Evolutionary conservation across 2,797 vertebrate species (phyloP).

Genomic region (Psittacula derbiana): DNA sequence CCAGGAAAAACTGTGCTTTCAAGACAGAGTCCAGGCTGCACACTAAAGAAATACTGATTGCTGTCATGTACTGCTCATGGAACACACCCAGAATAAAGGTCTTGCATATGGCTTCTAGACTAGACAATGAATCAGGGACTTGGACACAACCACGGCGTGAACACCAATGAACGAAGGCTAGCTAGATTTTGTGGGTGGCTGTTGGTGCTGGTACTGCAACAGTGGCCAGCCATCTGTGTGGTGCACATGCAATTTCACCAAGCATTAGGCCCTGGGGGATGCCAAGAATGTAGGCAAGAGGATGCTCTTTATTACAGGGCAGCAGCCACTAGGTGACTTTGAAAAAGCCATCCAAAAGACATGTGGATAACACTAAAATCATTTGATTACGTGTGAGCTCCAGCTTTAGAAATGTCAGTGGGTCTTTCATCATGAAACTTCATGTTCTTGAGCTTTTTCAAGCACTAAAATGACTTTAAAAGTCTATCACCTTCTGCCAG

Average conservation of each 20-base stretch:
- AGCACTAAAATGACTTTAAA: neutral
- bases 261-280: neutral
- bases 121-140: neutral
- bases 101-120: neutral
- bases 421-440: neutral
- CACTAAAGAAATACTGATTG: neutral
- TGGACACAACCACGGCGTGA: neutral
- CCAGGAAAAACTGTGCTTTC: neutral
- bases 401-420: neutral
- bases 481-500: neutral
- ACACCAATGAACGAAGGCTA: neutral
- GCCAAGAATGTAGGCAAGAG: neutral
- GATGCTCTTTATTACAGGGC: neutral
- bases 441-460: neutral
- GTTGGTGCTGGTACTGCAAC: neutral
- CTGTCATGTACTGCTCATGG: neutral
- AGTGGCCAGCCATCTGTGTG: neutral
- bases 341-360: neutral
- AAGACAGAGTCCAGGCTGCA: neutral
- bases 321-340: neutral
- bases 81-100: neutral
- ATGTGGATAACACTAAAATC: neutral
- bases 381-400: neutral
- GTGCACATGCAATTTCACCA: neutral
- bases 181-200: neutral